Evolutionary conservation across 2,113 vertebrate species (phyloP).

Genomic region (Oryzias melastigma): DNA sequence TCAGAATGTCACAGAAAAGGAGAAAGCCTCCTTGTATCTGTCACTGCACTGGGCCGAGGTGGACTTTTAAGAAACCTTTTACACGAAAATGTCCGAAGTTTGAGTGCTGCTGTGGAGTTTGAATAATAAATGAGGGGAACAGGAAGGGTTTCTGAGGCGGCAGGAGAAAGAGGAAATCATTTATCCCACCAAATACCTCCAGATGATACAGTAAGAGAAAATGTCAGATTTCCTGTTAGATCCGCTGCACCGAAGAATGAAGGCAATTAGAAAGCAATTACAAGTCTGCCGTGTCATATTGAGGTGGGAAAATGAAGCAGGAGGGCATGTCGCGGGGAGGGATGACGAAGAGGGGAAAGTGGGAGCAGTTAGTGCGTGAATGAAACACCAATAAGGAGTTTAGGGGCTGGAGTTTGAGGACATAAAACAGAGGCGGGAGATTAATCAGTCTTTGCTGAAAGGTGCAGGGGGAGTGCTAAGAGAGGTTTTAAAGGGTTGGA

Average conservation of each 20-base stretch:
- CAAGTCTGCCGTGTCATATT: slow-evolving; percentile 42
- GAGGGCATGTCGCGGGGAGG: slow-evolving; percentile 39
- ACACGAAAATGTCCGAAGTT: slow-evolving; percentile 21
- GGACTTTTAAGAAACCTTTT: slow-evolving; percentile 17
- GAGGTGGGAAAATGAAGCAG: slow-evolving; percentile 38
- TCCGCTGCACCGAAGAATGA: slow-evolving; percentile 20
- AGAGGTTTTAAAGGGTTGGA: slow-evolving; percentile 69
- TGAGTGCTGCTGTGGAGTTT: slow-evolving; percentile 23
- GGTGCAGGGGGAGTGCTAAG: slow-evolving; percentile 25
- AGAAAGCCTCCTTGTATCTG: not conserved
- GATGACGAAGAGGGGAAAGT: slow-evolving; percentile 28
- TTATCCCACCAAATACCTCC: slow-evolving; percentile 31
- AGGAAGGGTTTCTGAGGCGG: slow-evolving; percentile 28
- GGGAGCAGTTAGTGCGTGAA: slow-evolving; percentile 25
- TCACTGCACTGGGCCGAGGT: not conserved
- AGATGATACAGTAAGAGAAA: slow-evolving; percentile 32
- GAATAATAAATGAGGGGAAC: slow-evolving; percentile 37
- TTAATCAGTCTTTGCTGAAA: slow-evolving; percentile 54
- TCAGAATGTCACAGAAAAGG: not conserved
- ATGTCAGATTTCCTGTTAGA: slow-evolving; percentile 55
- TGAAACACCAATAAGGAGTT: slow-evolving; percentile 57
- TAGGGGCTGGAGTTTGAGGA: slow-evolving; percentile 42
- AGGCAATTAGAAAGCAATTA: slow-evolving; percentile 68
- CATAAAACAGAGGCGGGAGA: slow-evolving; percentile 38
- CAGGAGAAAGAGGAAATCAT: slow-evolving; percentile 32